Percentiles rank a stretch among this genome's conserved stretches.
phyloP scores from a whole-genome alignment of 1,140 invertebrate species.

The Drosophila takahashii region DNA sequence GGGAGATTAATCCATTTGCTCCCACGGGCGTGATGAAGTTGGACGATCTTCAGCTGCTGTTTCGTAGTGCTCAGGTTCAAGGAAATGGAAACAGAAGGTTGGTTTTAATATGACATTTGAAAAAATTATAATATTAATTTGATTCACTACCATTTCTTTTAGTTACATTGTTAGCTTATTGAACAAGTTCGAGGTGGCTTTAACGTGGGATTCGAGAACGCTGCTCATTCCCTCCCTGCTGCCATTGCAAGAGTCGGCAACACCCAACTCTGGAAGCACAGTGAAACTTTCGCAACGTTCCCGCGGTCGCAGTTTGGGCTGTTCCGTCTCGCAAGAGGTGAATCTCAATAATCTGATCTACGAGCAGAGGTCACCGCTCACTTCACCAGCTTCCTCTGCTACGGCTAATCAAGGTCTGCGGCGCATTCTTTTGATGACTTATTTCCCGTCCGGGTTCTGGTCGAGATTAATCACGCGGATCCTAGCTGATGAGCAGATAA shows the following conservation, averaged over 20 bases:
- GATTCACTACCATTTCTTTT: neutral
- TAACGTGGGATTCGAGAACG: slow-evolving; percentile 97
- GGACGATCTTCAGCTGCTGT: slow-evolving; percentile 96
- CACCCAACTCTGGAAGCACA: slow-evolving; percentile 84
- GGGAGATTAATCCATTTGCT: slow-evolving; percentile 98
- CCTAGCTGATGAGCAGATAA: slow-evolving; percentile 94
- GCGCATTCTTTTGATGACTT: slow-evolving; percentile 94
- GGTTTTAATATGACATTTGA: neutral
- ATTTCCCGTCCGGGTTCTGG: slow-evolving; percentile 99
- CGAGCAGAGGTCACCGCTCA: slow-evolving; percentile 41
- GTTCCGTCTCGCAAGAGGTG: slow-evolving; percentile 75
- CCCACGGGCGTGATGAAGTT: slow-evolving; percentile 96
- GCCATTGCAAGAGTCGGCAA: slow-evolving; percentile 90
- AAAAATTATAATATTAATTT: neutral
- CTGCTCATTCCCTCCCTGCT: slow-evolving; percentile 96
- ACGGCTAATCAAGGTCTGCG: slow-evolving; percentile 47
- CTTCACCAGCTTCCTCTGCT: slow-evolving; percentile 11
- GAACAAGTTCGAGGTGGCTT: slow-evolving; percentile 98
- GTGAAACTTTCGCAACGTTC: slow-evolving; percentile 89
- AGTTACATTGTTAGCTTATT: slow-evolving; percentile 94
- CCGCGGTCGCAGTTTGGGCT: slow-evolving; percentile 85
- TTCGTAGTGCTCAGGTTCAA: slow-evolving; percentile 88
- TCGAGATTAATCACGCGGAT: slow-evolving; percentile 96
- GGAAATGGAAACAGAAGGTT: slow-evolving; percentile 85
- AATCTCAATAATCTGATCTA: slow-evolving; percentile 74